Base-by-base conservation (phyloP, 2,888 invertebrate species). In the Pyralis farinalis region DNA sequence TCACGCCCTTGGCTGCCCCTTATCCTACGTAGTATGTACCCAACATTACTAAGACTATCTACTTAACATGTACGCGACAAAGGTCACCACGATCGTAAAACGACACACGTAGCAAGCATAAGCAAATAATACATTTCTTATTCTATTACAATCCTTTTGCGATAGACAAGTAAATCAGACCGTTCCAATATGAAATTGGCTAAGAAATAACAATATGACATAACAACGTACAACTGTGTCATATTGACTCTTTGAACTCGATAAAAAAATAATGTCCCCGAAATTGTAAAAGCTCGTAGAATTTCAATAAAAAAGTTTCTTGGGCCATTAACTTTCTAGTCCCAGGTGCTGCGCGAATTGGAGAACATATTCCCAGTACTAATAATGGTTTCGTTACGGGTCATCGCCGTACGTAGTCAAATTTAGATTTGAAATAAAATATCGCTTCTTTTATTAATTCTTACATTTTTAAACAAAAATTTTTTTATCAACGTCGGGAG, bases 321-420 rank as follows among this genome's bases (percentile, higher is more conserved):
- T 35, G 40, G 25, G 6, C 27, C 22, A 48, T 46, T 51, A 43
- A 45, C 30, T 42, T 50, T 45, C 40, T 39, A 32, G 33, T 11
- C 40, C 31, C 46, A 44, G 46, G 40, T 43, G 44, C n/a, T n/a
- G n/a, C n/a, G n/a, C n/a, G 42, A 32, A 40, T 42, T 40, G 34
- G 30, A 12, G 16, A 41, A 31, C 34, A 39, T 33, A 37, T 41
- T 46, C 33, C 32, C 39, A 29, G 39, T 42, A 40, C 41, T 45
- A 36, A 40, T 42, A 42, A 39, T 37, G n/a, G 22, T 42, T 41
- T 16, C 16, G 3, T 16, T 16, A 16, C 16, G 16, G 16, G 2
- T 16, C 16, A 16, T 2, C 4, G 16, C 4, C 16, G 4, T 16
- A 3, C 2, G 2, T 2, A 16, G 2, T 16, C 16, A 16, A 16